Evolutionary conservation across 2,888 invertebrate genomes (phyloP).

Genomic region (Panorpa germanica): DNA sequence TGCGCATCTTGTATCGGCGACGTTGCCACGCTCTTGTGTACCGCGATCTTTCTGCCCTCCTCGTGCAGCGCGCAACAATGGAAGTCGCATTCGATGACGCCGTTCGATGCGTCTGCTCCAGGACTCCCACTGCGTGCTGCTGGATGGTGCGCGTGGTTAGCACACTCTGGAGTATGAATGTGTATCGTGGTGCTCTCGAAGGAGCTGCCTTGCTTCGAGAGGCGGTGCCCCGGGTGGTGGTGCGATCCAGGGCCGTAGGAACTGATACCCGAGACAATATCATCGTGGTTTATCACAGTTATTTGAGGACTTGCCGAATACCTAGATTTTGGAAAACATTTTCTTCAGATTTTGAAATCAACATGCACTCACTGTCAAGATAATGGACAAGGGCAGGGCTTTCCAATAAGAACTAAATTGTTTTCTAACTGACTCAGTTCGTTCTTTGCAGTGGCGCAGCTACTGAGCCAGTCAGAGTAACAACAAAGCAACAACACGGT

Average conservation of each 20-base stretch:
- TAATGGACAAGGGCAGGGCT: too few relatives aligned
- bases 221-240: slow-evolving; percentile 21
- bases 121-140: slow-evolving; percentile 44
- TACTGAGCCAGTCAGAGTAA: too few relatives aligned
- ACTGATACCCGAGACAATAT: slow-evolving; percentile 36
- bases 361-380: too few relatives aligned
- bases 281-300: slow-evolving; percentile 87
- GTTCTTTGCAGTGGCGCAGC: too few relatives aligned
- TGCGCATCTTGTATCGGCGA: slow-evolving; percentile 74
- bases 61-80: slow-evolving; percentile 91
- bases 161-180: slow-evolving; percentile 69
- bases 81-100: slow-evolving; percentile 71
- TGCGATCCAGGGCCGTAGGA: slow-evolving; percentile 15
- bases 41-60: slow-evolving; percentile 78
- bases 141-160: slow-evolving; percentile 48
- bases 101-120: slow-evolving; percentile 31
- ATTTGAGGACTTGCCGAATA: slow-evolving; percentile 62
- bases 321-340: slow-evolving; percentile 23
- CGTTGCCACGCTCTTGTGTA: slow-evolving; percentile 82
- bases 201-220: slow-evolving; percentile 42
- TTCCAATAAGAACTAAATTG: too few relatives aligned
- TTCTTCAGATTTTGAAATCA: too few relatives aligned
- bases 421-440: too few relatives aligned
- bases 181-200: slow-evolving; percentile 57
- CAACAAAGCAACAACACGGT: too few relatives aligned